Evolutionary conservation across 2,797 vertebrate species (phyloP).

Genomic region (Notoglanidium macrostoma): DNA sequence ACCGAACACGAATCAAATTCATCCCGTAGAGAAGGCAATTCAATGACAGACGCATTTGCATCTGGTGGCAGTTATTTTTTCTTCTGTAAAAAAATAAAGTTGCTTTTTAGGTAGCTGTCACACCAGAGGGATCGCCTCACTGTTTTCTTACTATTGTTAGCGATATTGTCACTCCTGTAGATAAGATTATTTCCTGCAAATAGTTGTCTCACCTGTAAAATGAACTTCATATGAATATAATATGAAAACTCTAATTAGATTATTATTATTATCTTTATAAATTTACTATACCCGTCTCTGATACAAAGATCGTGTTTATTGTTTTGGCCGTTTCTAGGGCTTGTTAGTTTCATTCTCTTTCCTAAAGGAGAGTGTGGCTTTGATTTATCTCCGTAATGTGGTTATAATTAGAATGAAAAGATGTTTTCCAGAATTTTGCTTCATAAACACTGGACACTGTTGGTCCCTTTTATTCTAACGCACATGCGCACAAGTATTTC

Average conservation of each 20-base stretch:
- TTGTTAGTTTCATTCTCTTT: not conserved
- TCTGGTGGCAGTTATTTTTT: not conserved
- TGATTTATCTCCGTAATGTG: not conserved
- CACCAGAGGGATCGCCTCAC: not conserved
- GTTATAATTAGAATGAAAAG: not conserved
- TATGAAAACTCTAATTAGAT: not conserved
- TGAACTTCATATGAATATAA: not conserved
- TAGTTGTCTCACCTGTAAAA: not conserved
- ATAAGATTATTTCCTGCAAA: not conserved
- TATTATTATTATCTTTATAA: too few relatives aligned
- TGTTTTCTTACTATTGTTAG: not conserved
- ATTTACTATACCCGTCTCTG: too few relatives aligned
- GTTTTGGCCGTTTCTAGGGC: not conserved
- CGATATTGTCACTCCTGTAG: not conserved
- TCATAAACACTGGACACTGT: not conserved
- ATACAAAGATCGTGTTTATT: not conserved
- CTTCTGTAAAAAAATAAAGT: not conserved
- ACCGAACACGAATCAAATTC: not conserved
- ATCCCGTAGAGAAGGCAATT: not conserved
- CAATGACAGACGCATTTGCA: not conserved
- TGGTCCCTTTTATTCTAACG: not conserved
- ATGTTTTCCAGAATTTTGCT: not conserved
- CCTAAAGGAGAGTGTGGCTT: not conserved
- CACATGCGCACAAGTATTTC: too few relatives aligned
- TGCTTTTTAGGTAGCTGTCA: not conserved